A percentile compares a stretch with the other conserved stretches of the same genome.
These are phyloP conservation scores for Trichogramma evanescens DNA, from an alignment of 2,888 invertebrate genomes.

Conservation along the genomic window DNA sequence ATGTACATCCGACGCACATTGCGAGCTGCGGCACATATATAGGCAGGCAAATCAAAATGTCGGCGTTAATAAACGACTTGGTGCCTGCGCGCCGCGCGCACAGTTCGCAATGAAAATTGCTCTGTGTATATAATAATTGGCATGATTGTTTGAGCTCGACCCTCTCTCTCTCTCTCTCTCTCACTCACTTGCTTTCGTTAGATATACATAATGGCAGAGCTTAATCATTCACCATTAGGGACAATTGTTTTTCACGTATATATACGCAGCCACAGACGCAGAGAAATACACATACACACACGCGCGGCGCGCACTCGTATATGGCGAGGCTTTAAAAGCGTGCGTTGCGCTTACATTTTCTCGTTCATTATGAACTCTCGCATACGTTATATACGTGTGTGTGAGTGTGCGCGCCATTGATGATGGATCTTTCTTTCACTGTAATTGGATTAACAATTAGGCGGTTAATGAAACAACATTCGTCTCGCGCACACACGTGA, in stretches of 20 bases:
- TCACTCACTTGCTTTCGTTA: too few species aligned
- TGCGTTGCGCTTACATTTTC: background rate
- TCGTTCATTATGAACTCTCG: constrained; percentile 32
- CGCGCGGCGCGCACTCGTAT: too few species aligned
- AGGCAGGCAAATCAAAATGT: background rate
- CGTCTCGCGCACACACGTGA: constrained; percentile 23
- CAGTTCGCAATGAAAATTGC: constrained; percentile 8
- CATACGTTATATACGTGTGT: too few species aligned
- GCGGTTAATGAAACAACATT: constrained; percentile 45
- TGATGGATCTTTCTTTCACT: constrained; percentile 31
- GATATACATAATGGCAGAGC: background rate
- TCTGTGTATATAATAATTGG: constrained; percentile 8
- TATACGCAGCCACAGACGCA: background rate
- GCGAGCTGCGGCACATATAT: too few species aligned
- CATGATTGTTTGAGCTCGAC: constrained; percentile 8
- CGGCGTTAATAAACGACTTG: background rate
- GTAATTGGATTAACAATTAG: constrained; percentile 47
- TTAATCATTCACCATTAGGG: constrained; percentile 21
- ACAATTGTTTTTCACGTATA: constrained; percentile 19
- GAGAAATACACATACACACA: too few species aligned
- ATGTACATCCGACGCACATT: too few species aligned
- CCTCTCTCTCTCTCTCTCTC: too few species aligned
- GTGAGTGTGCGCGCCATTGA: constrained; percentile 15
- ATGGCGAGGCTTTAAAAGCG: constrained; percentile 5
- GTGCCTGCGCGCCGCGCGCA: background rate